Base-by-base conservation (phyloP, 2,797 vertebrate species). In the Sebastolobus altivelis region DNA sequence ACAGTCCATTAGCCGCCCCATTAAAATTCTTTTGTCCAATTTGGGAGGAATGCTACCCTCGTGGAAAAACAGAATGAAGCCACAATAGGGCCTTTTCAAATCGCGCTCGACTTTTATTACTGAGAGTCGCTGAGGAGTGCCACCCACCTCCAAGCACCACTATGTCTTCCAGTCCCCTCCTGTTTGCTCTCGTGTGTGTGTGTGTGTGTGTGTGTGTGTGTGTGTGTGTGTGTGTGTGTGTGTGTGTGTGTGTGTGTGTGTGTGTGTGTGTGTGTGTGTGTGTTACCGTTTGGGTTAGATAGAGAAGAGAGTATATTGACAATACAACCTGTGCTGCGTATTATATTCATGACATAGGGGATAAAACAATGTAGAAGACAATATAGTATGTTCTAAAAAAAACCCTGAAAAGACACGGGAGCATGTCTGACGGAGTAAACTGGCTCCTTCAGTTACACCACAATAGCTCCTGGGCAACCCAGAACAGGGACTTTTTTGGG, bases 1-100 rank as follows among this genome's bases (percentile, higher is more conserved):
- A 93, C 93, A 94, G 91, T 93, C 94, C 94, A 95, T 95, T 95
- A 95, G 94, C 92, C 83, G 85, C 88, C 89, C 94, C 95, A 95
- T 95, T 95, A 94, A 96, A 95, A 95, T 95, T 95, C 95, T 95
- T 95, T 95, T 94, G 95, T 95, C 94, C 94, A 95, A 96, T 95
- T 95, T 95, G 87, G 93, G 87, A 95, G 94, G 95, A 96, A 96
- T 96, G 94, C 92, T 92, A 88, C 93, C 93, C 89, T 92, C 81
- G 89, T 93, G 93, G 93, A 94, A 94, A 93, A 94, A 93, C 92
- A 92, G 89, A 94, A 87, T 81, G 83, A 85, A 89, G 82, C 86
- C 88, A 95, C 94, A 95, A 95, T 92, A 89, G 93, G 71, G 75
- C 84, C 95, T 95, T 94, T 95, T 95, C 86, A 95, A 91, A 92